Conservation (phyloP, 2,113 vertebrate species). For the Butorides virescens region DNA sequence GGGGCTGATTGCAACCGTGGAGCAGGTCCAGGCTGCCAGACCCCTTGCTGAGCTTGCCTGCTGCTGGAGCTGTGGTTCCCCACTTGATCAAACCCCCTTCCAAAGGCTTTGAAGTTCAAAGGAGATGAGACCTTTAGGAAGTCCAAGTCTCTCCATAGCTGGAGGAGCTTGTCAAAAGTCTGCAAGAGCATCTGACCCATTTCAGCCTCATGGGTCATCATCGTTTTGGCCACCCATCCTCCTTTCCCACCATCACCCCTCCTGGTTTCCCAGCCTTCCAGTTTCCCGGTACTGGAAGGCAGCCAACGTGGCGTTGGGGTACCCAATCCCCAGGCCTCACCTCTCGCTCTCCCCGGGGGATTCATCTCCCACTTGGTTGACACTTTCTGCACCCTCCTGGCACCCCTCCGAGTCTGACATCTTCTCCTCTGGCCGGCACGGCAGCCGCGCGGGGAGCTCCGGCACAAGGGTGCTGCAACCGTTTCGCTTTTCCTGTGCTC, state of each 20-base stretch:
- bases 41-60: background rate
- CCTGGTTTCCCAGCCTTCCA: background rate
- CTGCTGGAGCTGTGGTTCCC: background rate
- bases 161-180: background rate
- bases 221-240: accelerated
- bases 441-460: background rate
- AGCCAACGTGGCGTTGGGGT: background rate
- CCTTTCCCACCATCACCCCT: background rate
- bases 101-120: background rate
- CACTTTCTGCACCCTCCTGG: constrained; percentile 1
- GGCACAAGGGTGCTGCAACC: accelerated
- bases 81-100: background rate
- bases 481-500: constrained; percentile 38
- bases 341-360: background rate
- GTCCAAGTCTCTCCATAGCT: background rate
- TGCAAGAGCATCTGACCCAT: background rate
- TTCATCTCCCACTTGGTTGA: constrained; percentile 6
- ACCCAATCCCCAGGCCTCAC: background rate
- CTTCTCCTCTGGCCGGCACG: background rate
- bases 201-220: background rate
- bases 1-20: background rate
- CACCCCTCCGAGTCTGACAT: constrained; percentile 56
- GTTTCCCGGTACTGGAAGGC: background rate
- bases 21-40: background rate
- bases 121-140: background rate